Conservation (phyloP, 2,797 vertebrate species). For the Gallinago solitaria region DNA sequence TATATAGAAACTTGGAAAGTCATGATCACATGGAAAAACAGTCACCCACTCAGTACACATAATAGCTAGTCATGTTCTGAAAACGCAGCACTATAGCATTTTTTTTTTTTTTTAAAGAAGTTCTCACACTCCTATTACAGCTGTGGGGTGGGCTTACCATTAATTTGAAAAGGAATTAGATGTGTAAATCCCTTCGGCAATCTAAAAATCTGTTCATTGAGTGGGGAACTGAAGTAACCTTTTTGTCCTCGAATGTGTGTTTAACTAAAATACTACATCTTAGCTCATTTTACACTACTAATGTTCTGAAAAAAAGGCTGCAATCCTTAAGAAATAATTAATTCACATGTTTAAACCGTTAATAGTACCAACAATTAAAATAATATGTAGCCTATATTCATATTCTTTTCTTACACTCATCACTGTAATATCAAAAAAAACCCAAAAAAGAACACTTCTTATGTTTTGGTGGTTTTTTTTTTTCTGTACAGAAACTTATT, state of each 20-base stretch:
- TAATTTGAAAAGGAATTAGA: background rate
- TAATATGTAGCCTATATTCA: background rate
- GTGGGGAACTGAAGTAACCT: slow-evolving; percentile 2
- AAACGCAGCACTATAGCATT: background rate
- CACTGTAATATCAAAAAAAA: background rate
- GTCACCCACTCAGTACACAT: slow-evolving; percentile 59
- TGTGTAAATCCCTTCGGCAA: background rate
- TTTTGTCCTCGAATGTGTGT: background rate
- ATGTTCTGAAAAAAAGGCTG: background rate
- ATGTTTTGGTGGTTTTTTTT: background rate
- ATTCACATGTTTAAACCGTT: background rate
- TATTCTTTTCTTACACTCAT: background rate
- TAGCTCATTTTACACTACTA: background rate
- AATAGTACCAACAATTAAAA: background rate
- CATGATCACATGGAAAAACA: slow-evolving; percentile 66
- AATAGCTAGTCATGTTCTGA: slow-evolving; percentile 48
- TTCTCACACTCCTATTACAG: background rate
- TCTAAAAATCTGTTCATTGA: slow-evolving; percentile 15
- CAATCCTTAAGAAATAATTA: background rate
- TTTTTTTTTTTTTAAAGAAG: background rate
- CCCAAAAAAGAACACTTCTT: background rate
- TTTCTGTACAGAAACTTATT: background rate
- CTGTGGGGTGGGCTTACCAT: background rate
- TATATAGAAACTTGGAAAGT: slow-evolving; percentile 58
- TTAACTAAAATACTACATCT: background rate